phyloP scores from a whole-genome alignment of 2,113 vertebrate species.

The Melanotaenia duboulayi region DNA sequence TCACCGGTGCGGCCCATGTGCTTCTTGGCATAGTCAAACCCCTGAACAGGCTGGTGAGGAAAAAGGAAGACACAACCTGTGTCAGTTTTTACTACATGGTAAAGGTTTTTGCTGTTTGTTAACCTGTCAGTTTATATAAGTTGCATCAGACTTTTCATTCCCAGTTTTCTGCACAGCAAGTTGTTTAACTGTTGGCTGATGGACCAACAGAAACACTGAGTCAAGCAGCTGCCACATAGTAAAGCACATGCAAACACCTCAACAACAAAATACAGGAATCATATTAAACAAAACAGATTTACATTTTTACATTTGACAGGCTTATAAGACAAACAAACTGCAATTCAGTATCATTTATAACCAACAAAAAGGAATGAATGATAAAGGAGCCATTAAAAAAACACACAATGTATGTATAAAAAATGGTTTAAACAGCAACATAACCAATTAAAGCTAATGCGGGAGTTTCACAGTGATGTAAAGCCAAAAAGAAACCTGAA shows the following conservation, averaged over 20 bases:
- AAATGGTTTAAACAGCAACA: neutral
- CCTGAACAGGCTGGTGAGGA: slow-evolving; percentile 92
- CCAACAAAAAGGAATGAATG: neutral
- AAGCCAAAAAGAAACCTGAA: too few species aligned
- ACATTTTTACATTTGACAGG: neutral
- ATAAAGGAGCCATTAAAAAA: slow-evolving; percentile 8
- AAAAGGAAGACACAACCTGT: neutral
- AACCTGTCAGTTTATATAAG: slow-evolving; percentile 3
- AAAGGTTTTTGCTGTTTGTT: neutral
- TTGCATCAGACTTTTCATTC: neutral
- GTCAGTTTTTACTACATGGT: slow-evolving; percentile 7
- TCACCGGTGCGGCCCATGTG: slow-evolving; percentile 95
- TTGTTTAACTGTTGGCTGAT: neutral
- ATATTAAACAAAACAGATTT: neutral
- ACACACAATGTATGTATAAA: neutral
- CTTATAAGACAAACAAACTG: neutral
- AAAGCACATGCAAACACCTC: slow-evolving; percentile 42
- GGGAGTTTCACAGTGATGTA: neutral
- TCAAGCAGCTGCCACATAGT: neutral
- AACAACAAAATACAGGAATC: neutral
- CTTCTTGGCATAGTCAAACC: slow-evolving; percentile 98
- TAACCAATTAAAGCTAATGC: neutral
- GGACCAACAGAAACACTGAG: neutral
- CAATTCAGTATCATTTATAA: neutral
- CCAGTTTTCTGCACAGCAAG: neutral